Evolutionary conservation across 2,113 vertebrate genomes (phyloP).

Genomic region (Pogona vitticeps): DNA sequence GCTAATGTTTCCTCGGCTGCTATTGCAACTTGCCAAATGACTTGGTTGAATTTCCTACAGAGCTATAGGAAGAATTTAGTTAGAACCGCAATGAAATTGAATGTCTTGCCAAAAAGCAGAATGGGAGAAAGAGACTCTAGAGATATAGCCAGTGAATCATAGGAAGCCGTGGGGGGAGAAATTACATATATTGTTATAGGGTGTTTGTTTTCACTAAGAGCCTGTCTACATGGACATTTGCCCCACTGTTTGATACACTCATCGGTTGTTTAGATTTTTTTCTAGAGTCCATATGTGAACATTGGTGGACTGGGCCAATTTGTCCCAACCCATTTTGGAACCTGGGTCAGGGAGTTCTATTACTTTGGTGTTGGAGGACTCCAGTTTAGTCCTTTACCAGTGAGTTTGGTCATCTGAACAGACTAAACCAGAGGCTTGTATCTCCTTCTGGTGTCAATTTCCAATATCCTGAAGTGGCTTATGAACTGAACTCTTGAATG

Average conservation of each 20-base stretch:
- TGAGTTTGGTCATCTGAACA: too few species aligned
- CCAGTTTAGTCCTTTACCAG: too few species aligned
- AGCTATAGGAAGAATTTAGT: constrained; percentile 5
- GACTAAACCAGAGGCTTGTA: neutral
- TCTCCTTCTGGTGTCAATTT: neutral
- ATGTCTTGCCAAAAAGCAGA: neutral
- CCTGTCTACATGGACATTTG: too few species aligned
- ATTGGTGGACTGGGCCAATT: too few species aligned
- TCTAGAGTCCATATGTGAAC: too few species aligned
- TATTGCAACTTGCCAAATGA: constrained; percentile 35
- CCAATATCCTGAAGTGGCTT: too few species aligned
- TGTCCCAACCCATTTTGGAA: too few species aligned
- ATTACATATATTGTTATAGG: neutral
- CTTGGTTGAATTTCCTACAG: neutral
- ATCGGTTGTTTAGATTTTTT: too few species aligned
- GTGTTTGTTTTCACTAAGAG: neutral
- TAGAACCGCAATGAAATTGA: constrained; percentile 6
- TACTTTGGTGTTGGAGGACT: too few species aligned
- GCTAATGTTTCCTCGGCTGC: neutral
- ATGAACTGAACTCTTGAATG: too few species aligned
- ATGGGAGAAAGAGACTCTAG: neutral
- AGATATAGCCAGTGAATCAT: neutral
- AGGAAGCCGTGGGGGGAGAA: neutral
- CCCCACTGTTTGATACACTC: too few species aligned
- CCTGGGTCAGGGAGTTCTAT: too few species aligned